Percentiles rank a stretch among this genome's conserved stretches.
Conservation (phyloP, 2,797 vertebrate genomes). For the Neomorphus geoffroyi region DNA sequence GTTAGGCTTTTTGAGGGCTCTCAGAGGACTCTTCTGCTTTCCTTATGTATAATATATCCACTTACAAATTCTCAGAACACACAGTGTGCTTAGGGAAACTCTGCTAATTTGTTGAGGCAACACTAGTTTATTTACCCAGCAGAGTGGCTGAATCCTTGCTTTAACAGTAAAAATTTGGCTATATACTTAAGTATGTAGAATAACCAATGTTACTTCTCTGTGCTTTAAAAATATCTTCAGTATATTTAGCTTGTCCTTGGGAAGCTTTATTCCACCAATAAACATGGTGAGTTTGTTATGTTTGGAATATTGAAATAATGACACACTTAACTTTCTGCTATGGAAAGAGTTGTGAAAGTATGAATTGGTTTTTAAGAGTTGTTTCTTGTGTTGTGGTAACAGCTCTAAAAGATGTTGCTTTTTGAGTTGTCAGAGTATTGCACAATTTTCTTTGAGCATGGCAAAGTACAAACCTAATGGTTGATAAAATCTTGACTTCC, state of each 20-base stretch:
- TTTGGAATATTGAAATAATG: slow-evolving; percentile 7
- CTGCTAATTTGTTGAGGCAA: background rate
- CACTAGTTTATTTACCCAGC: background rate
- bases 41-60: background rate
- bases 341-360: background rate
- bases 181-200: background rate
- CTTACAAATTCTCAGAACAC: background rate
- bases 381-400: background rate
- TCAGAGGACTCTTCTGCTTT: background rate
- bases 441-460: background rate
- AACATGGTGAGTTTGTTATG: background rate
- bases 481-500: background rate
- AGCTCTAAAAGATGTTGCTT: background rate
- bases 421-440: background rate
- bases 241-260: slow-evolving; percentile 10
- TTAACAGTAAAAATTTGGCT: background rate
- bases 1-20: background rate
- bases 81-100: background rate
- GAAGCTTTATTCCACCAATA: background rate
- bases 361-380: background rate
- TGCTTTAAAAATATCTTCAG: background rate
- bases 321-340: background rate
- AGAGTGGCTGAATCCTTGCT: background rate
- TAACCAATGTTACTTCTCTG: background rate
- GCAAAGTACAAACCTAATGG: background rate